phyloP scores from a whole-genome alignment of 2,113 vertebrate genomes.

The Nestor notabilis region DNA sequence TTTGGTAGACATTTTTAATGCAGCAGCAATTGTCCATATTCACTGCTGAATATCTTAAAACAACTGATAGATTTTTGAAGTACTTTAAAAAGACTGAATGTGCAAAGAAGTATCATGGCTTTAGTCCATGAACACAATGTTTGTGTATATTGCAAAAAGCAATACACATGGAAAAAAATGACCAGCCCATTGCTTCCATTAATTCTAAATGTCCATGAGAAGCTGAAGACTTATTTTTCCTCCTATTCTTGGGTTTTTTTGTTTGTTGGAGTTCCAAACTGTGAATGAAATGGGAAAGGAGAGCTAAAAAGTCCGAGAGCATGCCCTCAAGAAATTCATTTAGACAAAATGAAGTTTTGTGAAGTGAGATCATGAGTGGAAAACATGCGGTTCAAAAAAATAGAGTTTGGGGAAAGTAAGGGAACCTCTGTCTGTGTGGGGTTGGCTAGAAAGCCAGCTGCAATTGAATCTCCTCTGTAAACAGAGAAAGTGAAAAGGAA shows the following conservation, averaged over 20 bases:
- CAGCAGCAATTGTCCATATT: not conserved
- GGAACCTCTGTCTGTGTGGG: not conserved
- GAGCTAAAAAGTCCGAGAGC: not conserved
- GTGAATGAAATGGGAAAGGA: not conserved
- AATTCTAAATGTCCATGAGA: not conserved
- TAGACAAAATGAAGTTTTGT: not conserved
- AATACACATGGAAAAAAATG: not conserved
- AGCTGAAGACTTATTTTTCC: slow-evolving; percentile 28
- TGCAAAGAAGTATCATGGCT: slow-evolving; percentile 28
- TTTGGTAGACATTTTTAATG: not conserved
- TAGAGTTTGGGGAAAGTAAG: not conserved
- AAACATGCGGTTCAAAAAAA: not conserved
- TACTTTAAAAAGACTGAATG: slow-evolving; percentile 22
- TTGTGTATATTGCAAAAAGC: slow-evolving; percentile 40
- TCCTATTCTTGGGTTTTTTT: not conserved
- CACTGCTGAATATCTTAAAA: slow-evolving; percentile 27
- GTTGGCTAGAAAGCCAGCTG: not conserved
- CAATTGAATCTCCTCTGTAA: not conserved
- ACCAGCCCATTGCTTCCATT: not conserved
- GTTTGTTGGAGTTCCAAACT: not conserved
- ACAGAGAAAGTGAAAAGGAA: not conserved
- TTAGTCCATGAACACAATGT: not conserved
- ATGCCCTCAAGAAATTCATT: not conserved
- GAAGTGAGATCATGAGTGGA: not conserved
- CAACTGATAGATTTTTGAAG: slow-evolving; percentile 37